Conservation (phyloP, 1,140 invertebrate species). For the Chlorops oryzae region DNA sequence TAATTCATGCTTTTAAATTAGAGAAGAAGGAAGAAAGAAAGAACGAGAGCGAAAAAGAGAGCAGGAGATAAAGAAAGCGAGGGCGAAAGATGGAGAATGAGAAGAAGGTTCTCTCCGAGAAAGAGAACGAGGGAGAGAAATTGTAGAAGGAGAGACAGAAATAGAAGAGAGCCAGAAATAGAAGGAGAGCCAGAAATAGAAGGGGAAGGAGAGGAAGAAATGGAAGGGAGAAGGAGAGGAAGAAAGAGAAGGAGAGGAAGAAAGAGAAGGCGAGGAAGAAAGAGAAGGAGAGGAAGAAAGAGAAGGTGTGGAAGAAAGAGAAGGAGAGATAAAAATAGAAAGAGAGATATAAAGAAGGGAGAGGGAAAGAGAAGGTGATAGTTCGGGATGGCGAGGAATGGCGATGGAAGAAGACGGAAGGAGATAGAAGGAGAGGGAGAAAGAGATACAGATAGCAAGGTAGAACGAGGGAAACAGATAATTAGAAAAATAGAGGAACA, state of each 20-base stretch:
- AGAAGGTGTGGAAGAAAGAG: background rate
- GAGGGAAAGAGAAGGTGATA: background rate
- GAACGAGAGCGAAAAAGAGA: background rate
- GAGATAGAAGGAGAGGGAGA: background rate
- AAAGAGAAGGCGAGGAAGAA: background rate
- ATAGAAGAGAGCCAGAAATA: background rate
- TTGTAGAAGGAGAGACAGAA: background rate
- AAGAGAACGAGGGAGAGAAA: background rate
- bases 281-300: background rate
- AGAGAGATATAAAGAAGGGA: background rate
- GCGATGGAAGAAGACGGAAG: background rate
- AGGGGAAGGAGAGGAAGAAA: background rate
- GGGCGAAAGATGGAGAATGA: background rate
- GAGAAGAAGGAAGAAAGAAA: background rate
- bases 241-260: background rate
- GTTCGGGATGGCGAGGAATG: background rate
- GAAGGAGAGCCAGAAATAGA: no score
- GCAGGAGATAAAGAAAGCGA: background rate
- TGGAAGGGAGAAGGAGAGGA: background rate
- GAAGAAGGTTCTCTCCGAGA: no score
- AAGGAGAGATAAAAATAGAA: background rate
- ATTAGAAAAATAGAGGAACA: background rate
- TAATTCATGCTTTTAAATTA: background rate
- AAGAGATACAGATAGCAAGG: background rate
- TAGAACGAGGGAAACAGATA: background rate